These are phyloP conservation scores for Clarias macrocephalus DNA, from an alignment of 2,113 vertebrate genomes.

Conservation along the genomic window DNA sequence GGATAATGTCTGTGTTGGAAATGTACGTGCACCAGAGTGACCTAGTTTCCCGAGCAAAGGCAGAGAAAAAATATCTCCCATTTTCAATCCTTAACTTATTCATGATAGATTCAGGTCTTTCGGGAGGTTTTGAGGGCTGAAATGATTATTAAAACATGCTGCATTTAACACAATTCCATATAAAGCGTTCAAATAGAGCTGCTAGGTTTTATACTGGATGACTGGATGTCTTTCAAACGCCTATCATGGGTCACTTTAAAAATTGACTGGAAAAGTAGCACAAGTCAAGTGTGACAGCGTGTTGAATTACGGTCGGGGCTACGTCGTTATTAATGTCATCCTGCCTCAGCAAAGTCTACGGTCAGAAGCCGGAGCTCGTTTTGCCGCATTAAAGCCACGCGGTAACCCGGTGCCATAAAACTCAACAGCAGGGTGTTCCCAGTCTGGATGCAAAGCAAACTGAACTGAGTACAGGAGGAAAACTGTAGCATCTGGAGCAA, in stretches of 20 bases:
- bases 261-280: neutral
- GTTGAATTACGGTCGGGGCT: neutral
- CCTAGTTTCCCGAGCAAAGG: neutral
- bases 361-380: neutral
- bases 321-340: neutral
- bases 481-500: neutral
- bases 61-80: neutral
- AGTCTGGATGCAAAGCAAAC: neutral
- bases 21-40: neutral
- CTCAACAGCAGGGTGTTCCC: no score
- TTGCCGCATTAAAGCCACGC: neutral
- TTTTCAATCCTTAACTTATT: neutral
- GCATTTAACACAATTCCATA: neutral
- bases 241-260: neutral
- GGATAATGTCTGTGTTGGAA: neutral
- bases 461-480: neutral
- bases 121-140: neutral
- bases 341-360: neutral
- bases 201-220: neutral
- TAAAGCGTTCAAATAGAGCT: neutral
- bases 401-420: neutral
- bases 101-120: neutral
- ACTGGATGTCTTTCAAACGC: neutral
- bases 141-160: neutral
- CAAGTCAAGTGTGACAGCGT: neutral